These are phyloP conservation scores for Hippopotamyrus pictus DNA, from an alignment of 2,797 vertebrate species.

Conservation along the genomic window DNA sequence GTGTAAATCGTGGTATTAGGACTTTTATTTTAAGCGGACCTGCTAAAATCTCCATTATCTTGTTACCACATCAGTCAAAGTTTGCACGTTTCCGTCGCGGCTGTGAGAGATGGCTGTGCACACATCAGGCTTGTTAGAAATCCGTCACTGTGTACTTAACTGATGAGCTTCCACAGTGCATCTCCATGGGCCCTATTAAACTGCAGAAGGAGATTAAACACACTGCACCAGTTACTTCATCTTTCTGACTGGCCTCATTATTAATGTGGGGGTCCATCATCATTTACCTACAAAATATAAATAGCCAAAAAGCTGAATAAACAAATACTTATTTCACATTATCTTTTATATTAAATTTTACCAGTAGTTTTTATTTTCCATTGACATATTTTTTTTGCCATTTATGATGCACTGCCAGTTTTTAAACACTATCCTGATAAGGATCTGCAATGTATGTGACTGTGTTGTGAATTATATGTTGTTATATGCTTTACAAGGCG, in stretches of 20 bases:
- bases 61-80: background rate
- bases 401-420: background rate
- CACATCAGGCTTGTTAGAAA: background rate
- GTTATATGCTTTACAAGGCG: background rate
- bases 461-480: background rate
- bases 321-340: background rate
- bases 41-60: background rate
- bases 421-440: background rate
- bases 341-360: background rate
- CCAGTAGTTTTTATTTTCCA: background rate
- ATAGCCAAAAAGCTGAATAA: background rate
- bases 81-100: background rate
- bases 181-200: background rate
- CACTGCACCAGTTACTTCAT: background rate
- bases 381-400: background rate
- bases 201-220: background rate
- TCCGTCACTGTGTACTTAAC: background rate
- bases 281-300: constrained; percentile 4
- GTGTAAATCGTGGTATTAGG: background rate
- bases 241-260: background rate
- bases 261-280: background rate
- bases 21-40: background rate
- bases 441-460: background rate
- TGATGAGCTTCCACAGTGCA: background rate
- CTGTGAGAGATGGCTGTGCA: background rate